A percentile compares a stretch with the other conserved stretches of the same genome.
Evolutionary conservation across 2,888 invertebrate species (phyloP).

Genomic region (Myopa testacea): DNA sequence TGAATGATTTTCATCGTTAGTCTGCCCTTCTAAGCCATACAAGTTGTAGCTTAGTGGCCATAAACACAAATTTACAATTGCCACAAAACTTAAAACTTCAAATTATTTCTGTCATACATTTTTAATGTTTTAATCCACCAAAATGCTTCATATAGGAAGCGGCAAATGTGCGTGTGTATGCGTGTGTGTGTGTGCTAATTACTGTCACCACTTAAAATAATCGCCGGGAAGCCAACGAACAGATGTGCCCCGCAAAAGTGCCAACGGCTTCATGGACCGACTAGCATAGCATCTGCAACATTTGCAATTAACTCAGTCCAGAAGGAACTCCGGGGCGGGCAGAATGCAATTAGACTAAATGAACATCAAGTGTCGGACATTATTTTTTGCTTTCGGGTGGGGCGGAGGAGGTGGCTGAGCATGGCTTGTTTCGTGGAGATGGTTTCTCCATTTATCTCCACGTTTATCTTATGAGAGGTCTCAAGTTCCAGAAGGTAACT

Average conservation of each 20-base stretch:
- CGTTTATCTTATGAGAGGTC: neutral
- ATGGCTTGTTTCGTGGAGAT: too few relatives aligned
- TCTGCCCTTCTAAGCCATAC: too few relatives aligned
- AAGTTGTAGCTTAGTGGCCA: too few relatives aligned
- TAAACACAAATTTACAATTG: too few relatives aligned
- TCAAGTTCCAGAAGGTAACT: too few relatives aligned
- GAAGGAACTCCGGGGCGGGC: neutral
- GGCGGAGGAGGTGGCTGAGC: too few relatives aligned
- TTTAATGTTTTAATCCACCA: conserved; percentile 21
- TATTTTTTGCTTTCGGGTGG: neutral
- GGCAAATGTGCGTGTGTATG: conserved; percentile 8
- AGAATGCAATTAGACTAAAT: conserved; percentile 25
- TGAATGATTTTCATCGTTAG: too few relatives aligned
- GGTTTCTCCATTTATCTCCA: neutral
- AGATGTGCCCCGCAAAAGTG: conserved; percentile 47
- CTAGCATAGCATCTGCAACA: conserved; percentile 41
- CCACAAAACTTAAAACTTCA: neutral
- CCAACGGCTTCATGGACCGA: conserved; percentile 38
- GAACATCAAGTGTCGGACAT: conserved; percentile 36
- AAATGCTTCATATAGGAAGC: neutral
- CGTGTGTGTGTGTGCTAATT: conserved; percentile 49
- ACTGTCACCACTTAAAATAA: conserved; percentile 54
- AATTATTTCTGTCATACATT: neutral
- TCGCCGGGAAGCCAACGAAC: conserved; percentile 49
- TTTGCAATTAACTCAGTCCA: conserved; percentile 29